Conservation (phyloP, 92 coral and sea anemone species). For the Blastomussa wellsi region DNA sequence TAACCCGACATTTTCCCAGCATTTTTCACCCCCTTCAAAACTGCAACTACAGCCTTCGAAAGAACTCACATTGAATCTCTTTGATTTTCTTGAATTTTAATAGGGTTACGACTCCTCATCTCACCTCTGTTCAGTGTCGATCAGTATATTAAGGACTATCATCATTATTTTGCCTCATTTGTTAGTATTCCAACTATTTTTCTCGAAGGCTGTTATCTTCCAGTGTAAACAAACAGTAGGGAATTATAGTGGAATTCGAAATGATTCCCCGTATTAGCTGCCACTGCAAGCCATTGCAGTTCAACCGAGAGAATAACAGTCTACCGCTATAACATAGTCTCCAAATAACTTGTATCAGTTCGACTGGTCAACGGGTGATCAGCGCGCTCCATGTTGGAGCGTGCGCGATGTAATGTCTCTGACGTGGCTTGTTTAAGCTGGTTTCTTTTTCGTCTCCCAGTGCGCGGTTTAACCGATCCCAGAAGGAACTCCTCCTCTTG, state of each 20-base stretch:
- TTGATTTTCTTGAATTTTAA: not conserved
- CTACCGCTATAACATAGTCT: constrained; percentile 26
- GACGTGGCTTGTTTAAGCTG: constrained; percentile 31
- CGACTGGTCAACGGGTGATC: constrained; percentile 16
- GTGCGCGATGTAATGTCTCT: constrained; percentile 23
- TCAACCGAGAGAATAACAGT: not conserved
- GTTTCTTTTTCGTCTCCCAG: constrained; percentile 40
- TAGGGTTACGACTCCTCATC: not conserved
- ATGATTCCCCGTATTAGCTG: not conserved
- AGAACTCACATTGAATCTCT: not conserved
- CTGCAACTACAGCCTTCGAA: not conserved
- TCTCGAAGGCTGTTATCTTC: not conserved
- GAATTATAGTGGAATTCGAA: not conserved
- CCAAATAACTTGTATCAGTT: constrained; percentile 26
- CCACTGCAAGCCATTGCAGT: not conserved
- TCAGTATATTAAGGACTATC: not conserved
- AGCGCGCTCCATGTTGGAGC: not conserved
- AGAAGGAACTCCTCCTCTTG: constrained; percentile 39
- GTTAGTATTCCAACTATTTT: not conserved
- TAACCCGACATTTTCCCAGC: not conserved
- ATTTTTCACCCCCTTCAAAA: not conserved
- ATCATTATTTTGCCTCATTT: not conserved
- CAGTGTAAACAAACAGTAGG: not conserved
- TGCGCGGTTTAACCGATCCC: constrained; percentile 46
- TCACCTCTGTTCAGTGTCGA: not conserved